Conservation (phyloP, 53 echinoderm and acorn worm genomes). For the Pentamera pediparva region DNA sequence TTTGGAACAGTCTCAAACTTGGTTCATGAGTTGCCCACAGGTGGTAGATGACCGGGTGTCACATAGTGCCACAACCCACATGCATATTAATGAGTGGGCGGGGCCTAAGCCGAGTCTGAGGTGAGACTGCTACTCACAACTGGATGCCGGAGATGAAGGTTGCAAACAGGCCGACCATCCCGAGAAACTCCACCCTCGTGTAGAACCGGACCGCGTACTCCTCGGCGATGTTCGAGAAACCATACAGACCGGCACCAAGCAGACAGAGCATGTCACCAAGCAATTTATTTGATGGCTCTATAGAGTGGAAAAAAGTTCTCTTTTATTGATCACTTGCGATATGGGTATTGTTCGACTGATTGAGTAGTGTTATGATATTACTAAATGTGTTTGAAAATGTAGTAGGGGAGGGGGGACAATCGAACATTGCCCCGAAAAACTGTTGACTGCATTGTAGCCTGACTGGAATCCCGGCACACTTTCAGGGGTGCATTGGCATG, state of each 20-base stretch:
- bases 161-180: conserved; percentile 87
- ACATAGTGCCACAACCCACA: not conserved
- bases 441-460: too few species aligned
- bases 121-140: conserved; percentile 56
- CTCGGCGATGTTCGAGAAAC: conserved; percentile 91
- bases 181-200: conserved; percentile 80
- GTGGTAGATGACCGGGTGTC: not conserved
- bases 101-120: not conserved
- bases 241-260: conserved; percentile 82
- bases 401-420: too few species aligned
- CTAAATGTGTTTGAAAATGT: too few species aligned
- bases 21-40: too few species aligned
- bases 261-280: conserved; percentile 84
- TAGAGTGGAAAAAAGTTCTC: too few species aligned
- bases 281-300: conserved; percentile 59
- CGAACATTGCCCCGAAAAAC: too few species aligned
- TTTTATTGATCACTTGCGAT: too few species aligned
- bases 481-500: too few species aligned
- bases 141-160: conserved; percentile 91
- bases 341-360: too few species aligned
- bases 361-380: too few species aligned
- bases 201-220: conserved; percentile 83
- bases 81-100: not conserved
- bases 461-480: too few species aligned
- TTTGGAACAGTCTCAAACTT: too few species aligned